Conservation (phyloP, 2,113 vertebrate species). For the Turnix velox region DNA sequence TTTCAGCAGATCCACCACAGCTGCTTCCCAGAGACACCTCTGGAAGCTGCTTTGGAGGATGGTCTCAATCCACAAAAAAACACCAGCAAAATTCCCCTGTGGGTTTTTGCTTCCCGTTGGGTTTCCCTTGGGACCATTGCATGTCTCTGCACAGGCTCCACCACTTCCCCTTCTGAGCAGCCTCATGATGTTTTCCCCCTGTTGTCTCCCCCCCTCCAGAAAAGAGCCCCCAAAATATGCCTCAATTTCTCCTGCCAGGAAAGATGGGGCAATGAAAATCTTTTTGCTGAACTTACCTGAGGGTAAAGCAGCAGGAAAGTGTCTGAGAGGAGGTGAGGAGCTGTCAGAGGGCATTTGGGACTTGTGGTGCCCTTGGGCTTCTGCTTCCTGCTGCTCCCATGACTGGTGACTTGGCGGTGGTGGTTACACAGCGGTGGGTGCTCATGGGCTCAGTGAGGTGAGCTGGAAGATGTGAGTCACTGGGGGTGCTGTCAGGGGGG, state of each 20-base stretch:
- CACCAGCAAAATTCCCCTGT: not conserved
- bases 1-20: not conserved
- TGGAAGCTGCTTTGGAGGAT: not conserved
- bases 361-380: not conserved
- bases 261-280: not conserved
- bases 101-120: not conserved
- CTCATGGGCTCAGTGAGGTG: not conserved
- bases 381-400: not conserved
- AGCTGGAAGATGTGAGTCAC: not conserved
- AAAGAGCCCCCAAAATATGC: not conserved
- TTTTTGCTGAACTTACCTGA: rapidly evolving
- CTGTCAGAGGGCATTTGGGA: rapidly evolving
- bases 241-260: not conserved
- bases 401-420: not conserved
- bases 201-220: not conserved
- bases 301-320: not conserved
- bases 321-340: not conserved
- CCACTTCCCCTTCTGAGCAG: not conserved
- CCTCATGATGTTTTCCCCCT: not conserved
- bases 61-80: not conserved
- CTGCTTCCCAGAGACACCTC: not conserved
- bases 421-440: not conserved
- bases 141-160: not conserved
- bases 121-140: not conserved
- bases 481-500: rapidly evolving